Conservation (phyloP, 1,140 invertebrate species). For the Drosophila serrata region DNA sequence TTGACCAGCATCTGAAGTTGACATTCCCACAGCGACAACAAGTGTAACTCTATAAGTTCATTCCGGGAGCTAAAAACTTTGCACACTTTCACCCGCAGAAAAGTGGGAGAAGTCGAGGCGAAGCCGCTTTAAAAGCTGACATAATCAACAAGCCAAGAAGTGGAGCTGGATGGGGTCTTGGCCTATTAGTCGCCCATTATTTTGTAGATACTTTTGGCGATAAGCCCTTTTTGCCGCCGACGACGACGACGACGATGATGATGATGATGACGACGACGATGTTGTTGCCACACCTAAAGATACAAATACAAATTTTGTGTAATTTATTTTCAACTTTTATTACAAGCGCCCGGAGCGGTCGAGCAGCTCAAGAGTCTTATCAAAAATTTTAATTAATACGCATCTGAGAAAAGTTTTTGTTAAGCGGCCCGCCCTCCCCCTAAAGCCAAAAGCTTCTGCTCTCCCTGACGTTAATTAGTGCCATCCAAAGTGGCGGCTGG, state of each 20-base stretch:
- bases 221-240: slow-evolving; percentile 76
- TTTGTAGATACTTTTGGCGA: slow-evolving; percentile 78
- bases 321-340: slow-evolving; percentile 81
- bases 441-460: slow-evolving; percentile 56
- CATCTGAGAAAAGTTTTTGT: slow-evolving; percentile 77
- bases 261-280: slow-evolving; percentile 28
- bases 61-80: slow-evolving; percentile 46
- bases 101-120: slow-evolving; percentile 11
- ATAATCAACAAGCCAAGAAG: slow-evolving; percentile 45
- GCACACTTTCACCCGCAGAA: slow-evolving; percentile 44
- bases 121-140: slow-evolving; percentile 63
- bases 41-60: slow-evolving; percentile 51
- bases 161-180: slow-evolving; percentile 22
- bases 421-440: slow-evolving; percentile 55
- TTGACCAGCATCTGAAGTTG: slow-evolving; percentile 36
- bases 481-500: slow-evolving; percentile 69
- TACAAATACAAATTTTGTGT: slow-evolving; percentile 72
- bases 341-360: slow-evolving; percentile 28
- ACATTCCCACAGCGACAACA: slow-evolving; percentile 44
- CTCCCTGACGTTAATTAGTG: slow-evolving; percentile 75
- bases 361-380: slow-evolving; percentile 42
- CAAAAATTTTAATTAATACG: slow-evolving; percentile 84
- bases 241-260: slow-evolving; percentile 31
- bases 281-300: slow-evolving; percentile 68
- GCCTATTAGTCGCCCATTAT: slow-evolving; percentile 81